These are phyloP conservation scores for Rhagoletis zephyria DNA, from an alignment of 1,140 invertebrate genomes.

Conservation along the genomic window DNA sequence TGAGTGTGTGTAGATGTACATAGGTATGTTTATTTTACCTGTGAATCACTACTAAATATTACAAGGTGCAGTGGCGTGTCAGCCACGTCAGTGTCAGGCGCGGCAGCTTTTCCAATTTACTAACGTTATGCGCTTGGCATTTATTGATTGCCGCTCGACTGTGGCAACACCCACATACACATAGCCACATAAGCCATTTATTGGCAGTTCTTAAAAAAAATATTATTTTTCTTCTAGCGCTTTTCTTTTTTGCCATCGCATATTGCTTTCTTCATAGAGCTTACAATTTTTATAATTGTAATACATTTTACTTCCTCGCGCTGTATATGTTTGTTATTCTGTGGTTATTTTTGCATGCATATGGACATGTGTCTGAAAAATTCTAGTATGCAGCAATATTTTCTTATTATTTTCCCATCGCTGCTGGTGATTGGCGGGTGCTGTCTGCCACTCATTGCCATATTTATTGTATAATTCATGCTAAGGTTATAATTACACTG, in stretches of 20 bases:
- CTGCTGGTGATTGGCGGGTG: not conserved
- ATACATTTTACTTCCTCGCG: not conserved
- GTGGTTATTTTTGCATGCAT: not conserved
- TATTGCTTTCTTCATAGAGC: not conserved
- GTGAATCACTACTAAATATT: constrained; percentile 5
- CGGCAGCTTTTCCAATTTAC: constrained; percentile 36
- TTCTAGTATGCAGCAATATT: not conserved
- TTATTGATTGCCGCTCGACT: constrained; percentile 7
- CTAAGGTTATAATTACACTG: not conserved
- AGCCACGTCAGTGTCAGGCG: constrained; percentile 38
- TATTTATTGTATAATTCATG: not conserved
- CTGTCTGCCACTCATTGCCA: not conserved
- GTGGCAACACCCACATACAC: not conserved
- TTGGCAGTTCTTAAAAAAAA: not conserved
- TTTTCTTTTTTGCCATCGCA: not conserved
- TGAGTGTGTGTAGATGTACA: no score
- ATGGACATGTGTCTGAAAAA: not conserved
- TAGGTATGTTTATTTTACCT: not conserved
- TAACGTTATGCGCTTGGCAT: not conserved
- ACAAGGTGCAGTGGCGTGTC: constrained; percentile 38
- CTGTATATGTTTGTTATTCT: not conserved
- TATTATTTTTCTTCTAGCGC: not conserved
- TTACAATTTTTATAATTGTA: not conserved
- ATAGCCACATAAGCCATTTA: not conserved
- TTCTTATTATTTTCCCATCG: not conserved